These are phyloP conservation scores for Protobothrops mucrosquamatus DNA, from an alignment of 2,113 vertebrate species.

Conservation along the genomic window DNA sequence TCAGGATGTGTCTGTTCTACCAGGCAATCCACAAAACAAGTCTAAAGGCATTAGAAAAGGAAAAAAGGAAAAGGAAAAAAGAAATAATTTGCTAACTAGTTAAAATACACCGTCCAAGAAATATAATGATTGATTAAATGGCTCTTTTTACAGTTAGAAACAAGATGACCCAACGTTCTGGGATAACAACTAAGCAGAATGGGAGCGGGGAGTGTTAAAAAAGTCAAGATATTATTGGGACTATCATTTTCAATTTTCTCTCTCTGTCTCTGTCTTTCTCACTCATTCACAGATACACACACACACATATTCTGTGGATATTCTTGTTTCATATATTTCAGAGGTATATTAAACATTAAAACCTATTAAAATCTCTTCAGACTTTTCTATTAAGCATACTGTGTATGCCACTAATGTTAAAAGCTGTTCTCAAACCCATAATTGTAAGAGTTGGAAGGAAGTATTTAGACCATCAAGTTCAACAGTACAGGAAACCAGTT, in stretches of 20 bases:
- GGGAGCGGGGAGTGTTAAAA: neutral
- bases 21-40: slow-evolving; percentile 96
- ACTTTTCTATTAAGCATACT: neutral
- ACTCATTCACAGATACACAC: neutral
- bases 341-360: neutral
- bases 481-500: neutral
- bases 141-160: neutral
- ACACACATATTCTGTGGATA: neutral
- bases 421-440: neutral
- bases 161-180: neutral
- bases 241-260: neutral
- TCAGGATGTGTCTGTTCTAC: slow-evolving; percentile 98
- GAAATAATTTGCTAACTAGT: neutral
- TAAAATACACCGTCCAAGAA: neutral
- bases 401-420: neutral
- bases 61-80: neutral
- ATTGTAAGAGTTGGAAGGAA: neutral
- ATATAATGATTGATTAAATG: neutral
- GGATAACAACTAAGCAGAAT: neutral
- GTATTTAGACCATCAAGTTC: neutral
- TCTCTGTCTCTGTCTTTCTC: neutral
- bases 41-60: slow-evolving; percentile 69
- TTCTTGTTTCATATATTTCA: neutral
- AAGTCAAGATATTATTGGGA: neutral
- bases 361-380: neutral